These are phyloP conservation scores for Smittia aterrima DNA, from an alignment of 2,888 invertebrate genomes.

Conservation along the genomic window DNA sequence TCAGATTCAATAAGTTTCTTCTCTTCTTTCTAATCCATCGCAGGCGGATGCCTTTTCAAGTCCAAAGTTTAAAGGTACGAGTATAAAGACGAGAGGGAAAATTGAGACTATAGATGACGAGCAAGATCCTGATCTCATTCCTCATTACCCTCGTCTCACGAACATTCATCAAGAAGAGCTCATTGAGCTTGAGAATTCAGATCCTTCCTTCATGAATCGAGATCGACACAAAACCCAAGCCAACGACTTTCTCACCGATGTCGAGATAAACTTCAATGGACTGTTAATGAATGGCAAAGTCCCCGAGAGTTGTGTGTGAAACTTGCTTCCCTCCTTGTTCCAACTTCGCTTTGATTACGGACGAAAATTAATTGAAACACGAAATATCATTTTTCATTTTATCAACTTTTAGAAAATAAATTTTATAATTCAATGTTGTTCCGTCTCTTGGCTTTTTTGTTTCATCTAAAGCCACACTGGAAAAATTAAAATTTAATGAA, in stretches of 20 bases:
- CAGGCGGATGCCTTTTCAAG: constrained; percentile 38
- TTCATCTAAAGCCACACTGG: too few relatives aligned
- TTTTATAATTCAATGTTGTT: constrained; percentile 11
- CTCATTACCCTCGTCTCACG: constrained; percentile 35
- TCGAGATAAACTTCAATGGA: constrained; percentile 36
- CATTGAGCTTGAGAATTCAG: constrained; percentile 35
- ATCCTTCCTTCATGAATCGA: constrained; percentile 32
- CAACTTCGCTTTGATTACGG: not conserved
- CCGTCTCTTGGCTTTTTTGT: too few relatives aligned
- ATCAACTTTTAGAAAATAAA: not conserved
- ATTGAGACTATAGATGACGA: constrained; percentile 38
- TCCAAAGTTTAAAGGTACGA: constrained; percentile 36
- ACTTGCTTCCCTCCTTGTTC: not conserved
- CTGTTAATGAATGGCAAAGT: constrained; percentile 35
- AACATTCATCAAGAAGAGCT: constrained; percentile 29
- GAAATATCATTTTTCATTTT: not conserved
- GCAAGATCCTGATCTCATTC: constrained; percentile 39
- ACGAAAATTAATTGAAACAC: not conserved
- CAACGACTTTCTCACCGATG: constrained; percentile 32
- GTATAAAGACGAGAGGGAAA: constrained; percentile 37
- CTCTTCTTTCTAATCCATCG: not conserved
- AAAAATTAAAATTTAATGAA: not conserved
- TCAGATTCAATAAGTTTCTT: not conserved
- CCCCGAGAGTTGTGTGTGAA: constrained; percentile 25
- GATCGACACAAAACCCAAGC: constrained; percentile 29